Evolutionary conservation across 1,140 invertebrate genomes (phyloP).

Genomic region (Drosophila ohnishii): DNA sequence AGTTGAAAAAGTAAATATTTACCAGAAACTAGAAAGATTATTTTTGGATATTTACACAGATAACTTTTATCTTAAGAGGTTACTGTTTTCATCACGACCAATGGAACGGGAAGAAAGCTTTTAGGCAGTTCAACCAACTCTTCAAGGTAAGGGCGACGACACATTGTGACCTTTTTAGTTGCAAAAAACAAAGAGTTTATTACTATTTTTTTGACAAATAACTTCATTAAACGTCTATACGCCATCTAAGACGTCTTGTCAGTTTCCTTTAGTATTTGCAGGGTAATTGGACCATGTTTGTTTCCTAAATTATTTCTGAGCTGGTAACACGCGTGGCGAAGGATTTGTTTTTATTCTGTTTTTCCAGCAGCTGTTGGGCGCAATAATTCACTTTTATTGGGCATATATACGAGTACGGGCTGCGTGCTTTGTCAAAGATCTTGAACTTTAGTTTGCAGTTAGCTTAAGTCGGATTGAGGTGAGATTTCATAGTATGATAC

Average conservation of each 20-base stretch:
- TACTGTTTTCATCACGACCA: conserved; percentile 6
- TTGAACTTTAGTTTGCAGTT: conserved; percentile 38
- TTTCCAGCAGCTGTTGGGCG: conserved; percentile 17
- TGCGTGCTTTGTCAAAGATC: conserved; percentile 14
- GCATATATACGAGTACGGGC: conserved; percentile 1
- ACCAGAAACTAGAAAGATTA: conserved; percentile 13
- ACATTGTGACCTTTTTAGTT: conserved; percentile 35
- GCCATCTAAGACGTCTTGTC: neutral
- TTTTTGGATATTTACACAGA: conserved; percentile 17
- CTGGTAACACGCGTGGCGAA: conserved; percentile 36
- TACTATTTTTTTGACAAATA: conserved; percentile 11
- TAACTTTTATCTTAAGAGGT: conserved; percentile 28
- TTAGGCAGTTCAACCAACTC: conserved; percentile 46
- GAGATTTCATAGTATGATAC: conserved; percentile 6
- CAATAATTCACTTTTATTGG: conserved; percentile 31
- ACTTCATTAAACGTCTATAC: neutral
- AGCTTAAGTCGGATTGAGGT: conserved; percentile 20
- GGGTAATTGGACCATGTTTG: conserved; percentile 13
- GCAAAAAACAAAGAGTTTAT: conserved; percentile 8
- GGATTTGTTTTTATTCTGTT: conserved; percentile 43
- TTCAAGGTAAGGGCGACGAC: conserved; percentile 34
- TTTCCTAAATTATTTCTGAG: conserved; percentile 12
- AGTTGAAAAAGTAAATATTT: conserved; percentile 34
- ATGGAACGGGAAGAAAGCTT: neutral
- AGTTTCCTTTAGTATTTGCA: conserved; percentile 1